Evolutionary conservation across 2,888 invertebrate species (phyloP).

Genomic region (Patella caerulea): DNA sequence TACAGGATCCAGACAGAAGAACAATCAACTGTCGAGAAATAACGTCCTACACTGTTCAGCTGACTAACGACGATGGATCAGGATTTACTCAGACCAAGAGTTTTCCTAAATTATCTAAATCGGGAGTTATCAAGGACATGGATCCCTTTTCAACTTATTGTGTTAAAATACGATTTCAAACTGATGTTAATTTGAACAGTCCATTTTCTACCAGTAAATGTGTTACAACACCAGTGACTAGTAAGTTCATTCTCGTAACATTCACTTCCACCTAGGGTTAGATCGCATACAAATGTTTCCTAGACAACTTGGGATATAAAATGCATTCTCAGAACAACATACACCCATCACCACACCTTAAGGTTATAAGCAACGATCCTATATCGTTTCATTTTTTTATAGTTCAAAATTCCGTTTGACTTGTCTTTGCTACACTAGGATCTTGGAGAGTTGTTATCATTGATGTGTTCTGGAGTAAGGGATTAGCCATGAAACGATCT

Average conservation of each 20-base stretch:
- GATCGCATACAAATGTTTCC: too few species aligned
- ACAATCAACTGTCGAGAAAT: slow-evolving; percentile 21
- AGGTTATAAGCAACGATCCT: too few species aligned
- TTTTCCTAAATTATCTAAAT: slow-evolving; percentile 34
- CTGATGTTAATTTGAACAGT: slow-evolving; percentile 49
- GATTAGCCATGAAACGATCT: too few species aligned
- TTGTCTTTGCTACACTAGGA: too few species aligned
- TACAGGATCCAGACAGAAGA: slow-evolving; percentile 18
- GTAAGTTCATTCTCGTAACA: slow-evolving; percentile 34
- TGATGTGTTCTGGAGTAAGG: too few species aligned
- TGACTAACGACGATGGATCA: slow-evolving; percentile 16
- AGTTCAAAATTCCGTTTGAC: too few species aligned
- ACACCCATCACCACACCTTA: too few species aligned
- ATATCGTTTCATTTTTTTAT: too few species aligned
- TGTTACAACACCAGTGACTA: slow-evolving; percentile 53
- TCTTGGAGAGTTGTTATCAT: too few species aligned
- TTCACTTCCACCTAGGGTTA: background rate
- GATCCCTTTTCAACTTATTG: slow-evolving; percentile 58
- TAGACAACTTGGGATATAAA: too few species aligned
- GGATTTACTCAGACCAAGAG: slow-evolving; percentile 20
- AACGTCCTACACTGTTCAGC: slow-evolving; percentile 17
- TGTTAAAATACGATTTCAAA: slow-evolving; percentile 51
- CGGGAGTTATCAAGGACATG: slow-evolving; percentile 43
- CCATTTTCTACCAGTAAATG: slow-evolving; percentile 52
- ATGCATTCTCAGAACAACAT: too few species aligned